Base-by-base conservation (phyloP, 2,797 vertebrate genomes). In the Tenualosa ilisha region DNA sequence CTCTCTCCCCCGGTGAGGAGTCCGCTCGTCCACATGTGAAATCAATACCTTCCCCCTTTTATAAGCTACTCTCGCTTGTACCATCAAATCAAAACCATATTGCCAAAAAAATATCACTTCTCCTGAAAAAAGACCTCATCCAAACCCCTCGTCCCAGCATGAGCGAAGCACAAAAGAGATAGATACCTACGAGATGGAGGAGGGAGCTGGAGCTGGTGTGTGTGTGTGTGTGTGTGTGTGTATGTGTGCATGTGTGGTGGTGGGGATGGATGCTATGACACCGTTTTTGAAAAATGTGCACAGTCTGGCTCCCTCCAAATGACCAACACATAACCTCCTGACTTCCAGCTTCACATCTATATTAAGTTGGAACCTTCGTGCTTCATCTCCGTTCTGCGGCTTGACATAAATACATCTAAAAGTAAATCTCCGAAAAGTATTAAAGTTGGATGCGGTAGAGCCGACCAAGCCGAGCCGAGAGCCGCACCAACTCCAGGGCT, bases 41-140 rank as follows among this genome's bases (percentile, higher is more conserved):
- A 95, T 94, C 92, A 92, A 95, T 94, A 94, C 92, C 83, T 51
- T 22, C 84, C 90, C 87, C 91, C 91, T 90, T 93, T 95, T 94
- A 94, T 93, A 87, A 91, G 88, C 90, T 90, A 91, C 92, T 94
- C 94, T 94, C 93, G 84, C 91, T 92, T 91, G 92, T 87, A 87
- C 92, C 89, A 92, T 95, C 92, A 95, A 94, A 94, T 92, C 89
- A 90, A 86, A 92, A 92, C 88, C 90, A 90, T 89, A 90, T 92
- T 94, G 92, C 92, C 93, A 93, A 92, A 89, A 89, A 94, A 90
- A 91, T 89, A 90, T 92, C 88, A 88, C 75, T 84, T 90, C 84
- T 89, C 91, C 91, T 87, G 89, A 88, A 85, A 83, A 79, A 79
- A 79, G 72, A 79, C 22, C 72, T 40, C 72, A 46, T 79, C 87